These are phyloP conservation scores for Sterrhoptilus dennistouni DNA, from an alignment of 2,113 vertebrate species.

Conservation along the genomic window DNA sequence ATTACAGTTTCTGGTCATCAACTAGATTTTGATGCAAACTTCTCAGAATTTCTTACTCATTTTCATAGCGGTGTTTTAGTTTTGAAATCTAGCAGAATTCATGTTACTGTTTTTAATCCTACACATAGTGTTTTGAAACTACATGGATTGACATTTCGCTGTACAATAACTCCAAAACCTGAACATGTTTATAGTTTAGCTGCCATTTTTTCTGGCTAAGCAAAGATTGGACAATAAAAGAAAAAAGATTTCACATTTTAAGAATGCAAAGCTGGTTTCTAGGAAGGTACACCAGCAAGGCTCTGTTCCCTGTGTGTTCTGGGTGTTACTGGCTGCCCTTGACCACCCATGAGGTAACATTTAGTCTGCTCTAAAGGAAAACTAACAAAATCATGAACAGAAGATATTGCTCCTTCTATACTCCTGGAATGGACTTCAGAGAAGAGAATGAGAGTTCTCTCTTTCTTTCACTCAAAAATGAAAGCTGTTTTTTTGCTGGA, in stretches of 20 bases:
- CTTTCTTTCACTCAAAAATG: neutral
- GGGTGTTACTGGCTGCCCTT: neutral
- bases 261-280: neutral
- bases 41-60: neutral
- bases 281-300: neutral
- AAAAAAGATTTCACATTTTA: neutral
- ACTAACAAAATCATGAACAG: neutral
- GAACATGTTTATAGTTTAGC: neutral
- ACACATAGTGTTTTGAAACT: neutral
- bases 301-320: neutral
- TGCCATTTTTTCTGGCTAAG: neutral
- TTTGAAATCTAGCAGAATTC: neutral
- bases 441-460: accelerated
- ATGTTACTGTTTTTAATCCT: neutral
- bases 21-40: neutral
- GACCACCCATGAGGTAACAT: neutral
- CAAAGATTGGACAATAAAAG: neutral
- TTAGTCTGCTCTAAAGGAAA: neutral
- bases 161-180: neutral
- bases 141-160: neutral
- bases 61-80: neutral
- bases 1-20: neutral
- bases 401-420: neutral
- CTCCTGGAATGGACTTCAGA: neutral
- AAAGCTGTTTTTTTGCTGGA: neutral